Conservation (phyloP, 2,797 vertebrate species). For the Anabacerthia variegaticeps region DNA sequence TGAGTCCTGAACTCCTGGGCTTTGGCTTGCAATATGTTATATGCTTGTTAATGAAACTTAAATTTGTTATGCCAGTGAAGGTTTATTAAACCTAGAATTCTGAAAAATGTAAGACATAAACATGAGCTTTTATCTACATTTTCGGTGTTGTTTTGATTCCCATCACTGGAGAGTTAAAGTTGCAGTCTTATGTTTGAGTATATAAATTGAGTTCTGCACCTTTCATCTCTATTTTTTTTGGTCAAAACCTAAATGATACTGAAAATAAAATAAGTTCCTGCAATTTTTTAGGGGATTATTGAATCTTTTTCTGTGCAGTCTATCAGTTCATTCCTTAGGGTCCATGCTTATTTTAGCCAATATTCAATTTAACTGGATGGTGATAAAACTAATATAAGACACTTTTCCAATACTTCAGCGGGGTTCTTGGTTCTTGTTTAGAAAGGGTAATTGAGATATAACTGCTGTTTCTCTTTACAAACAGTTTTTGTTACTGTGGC, state of each 20-base stretch:
- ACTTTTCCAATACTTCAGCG: not conserved
- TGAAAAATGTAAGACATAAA: not conserved
- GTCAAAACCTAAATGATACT: not conserved
- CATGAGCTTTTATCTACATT: not conserved
- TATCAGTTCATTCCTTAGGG: not conserved
- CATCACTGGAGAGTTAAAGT: not conserved
- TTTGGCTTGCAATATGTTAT: not conserved
- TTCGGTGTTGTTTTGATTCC: not conserved
- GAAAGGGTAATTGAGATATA: not conserved
- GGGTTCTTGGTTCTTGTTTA: not conserved
- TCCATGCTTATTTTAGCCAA: not conserved
- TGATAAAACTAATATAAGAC: not conserved
- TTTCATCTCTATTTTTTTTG: not conserved
- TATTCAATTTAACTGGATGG: not conserved
- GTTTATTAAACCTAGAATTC: not conserved
- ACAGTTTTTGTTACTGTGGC: not conserved
- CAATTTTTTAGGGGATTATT: not conserved
- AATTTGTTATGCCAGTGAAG: not conserved
- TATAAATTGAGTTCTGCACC: not conserved
- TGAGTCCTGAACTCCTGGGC: not conserved
- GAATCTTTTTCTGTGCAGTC: not conserved
- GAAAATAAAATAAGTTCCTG: not conserved
- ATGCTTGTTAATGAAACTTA: not conserved
- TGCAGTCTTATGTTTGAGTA: not conserved
- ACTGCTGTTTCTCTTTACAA: not conserved